Base-by-base conservation (phyloP, 2,888 invertebrate species). In the Cheilosia variabilis region DNA sequence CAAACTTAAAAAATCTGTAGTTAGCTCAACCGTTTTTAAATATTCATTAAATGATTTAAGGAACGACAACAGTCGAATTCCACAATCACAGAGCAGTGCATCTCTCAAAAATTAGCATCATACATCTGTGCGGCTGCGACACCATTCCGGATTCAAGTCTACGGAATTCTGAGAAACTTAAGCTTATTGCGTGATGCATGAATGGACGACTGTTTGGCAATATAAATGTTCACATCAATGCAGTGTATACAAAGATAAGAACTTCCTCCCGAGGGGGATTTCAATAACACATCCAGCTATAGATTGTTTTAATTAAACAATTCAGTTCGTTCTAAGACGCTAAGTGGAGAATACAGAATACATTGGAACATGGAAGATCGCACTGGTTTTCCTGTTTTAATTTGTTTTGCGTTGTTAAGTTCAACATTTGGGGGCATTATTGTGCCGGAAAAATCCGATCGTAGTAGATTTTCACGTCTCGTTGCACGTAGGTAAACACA, bases 321-420 rank as follows among this genome's bases (percentile, higher is more conserved):
- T 65, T 78, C 71, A 71, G 78, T 71, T 43, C 13, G 55, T 43
- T 62, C 13, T n/a, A 7, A 37, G 41, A 34, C 17, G 45, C 19
- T 52, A 37, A 37, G 37, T 37, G 13, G 37, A 37, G 27, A 6
- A 13, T n/a, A 10, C 15, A 41, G 15, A 27, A 47, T 9, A 63
- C 50, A 15, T 24, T 3, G 13, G 34, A 62, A 19, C 10, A 75
- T 69, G 75, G 15, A 65, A 27, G 24, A 7, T 31, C 69, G 4
- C 5, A 41, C 2, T 6, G 15, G 7, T 41, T 75, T 73, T 58
- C 43, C 24, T 17, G 34, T 75, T 69, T 34, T 68, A 15, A 60
- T 79, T 65, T 58, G 19, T 45, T 79, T 9, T 52, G 57, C 34
- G 15, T 31, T 72, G n/a, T 13, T 73, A 27, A 47, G n/a, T 43